Evolutionary conservation across 2,113 vertebrate species (phyloP).

Genomic region (Cnemophilus loriae): DNA sequence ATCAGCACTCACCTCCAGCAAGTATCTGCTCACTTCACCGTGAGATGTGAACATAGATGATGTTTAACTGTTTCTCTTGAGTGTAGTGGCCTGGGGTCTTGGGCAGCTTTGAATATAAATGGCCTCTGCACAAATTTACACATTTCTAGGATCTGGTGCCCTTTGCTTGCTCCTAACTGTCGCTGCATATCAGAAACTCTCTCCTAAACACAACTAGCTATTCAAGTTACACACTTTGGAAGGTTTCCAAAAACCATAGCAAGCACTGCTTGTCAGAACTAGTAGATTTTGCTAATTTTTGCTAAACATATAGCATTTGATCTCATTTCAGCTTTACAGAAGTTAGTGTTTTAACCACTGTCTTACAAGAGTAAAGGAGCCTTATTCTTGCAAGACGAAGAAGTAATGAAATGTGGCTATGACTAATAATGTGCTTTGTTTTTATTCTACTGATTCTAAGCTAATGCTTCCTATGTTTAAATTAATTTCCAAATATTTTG

Average conservation of each 20-base stretch:
- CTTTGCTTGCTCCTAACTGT: not conserved
- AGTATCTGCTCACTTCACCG: not conserved
- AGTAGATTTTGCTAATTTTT: not conserved
- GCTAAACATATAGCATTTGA: not conserved
- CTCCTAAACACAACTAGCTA: not conserved
- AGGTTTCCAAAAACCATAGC: not conserved
- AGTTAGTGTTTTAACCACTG: not conserved
- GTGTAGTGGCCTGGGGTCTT: not conserved
- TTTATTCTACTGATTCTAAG: not conserved
- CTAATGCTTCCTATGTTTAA: constrained; percentile 46
- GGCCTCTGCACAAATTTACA: not conserved
- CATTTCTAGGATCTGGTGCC: not conserved
- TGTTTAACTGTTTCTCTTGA: not conserved
- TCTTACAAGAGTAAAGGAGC: not conserved
- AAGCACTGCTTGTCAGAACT: not conserved
- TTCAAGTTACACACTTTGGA: not conserved
- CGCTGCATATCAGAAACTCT: not conserved
- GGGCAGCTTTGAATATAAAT: not conserved
- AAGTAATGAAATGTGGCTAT: not conserved
- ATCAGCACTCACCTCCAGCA: not conserved
- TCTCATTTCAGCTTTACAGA: not conserved
- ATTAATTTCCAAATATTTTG: constrained; percentile 38
- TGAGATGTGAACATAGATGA: not conserved
- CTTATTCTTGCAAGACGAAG: not conserved
- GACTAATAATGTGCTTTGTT: not conserved